These are phyloP conservation scores for Notospermus geniculatus DNA, from an alignment of 1,140 invertebrate genomes.

Conservation along the genomic window DNA sequence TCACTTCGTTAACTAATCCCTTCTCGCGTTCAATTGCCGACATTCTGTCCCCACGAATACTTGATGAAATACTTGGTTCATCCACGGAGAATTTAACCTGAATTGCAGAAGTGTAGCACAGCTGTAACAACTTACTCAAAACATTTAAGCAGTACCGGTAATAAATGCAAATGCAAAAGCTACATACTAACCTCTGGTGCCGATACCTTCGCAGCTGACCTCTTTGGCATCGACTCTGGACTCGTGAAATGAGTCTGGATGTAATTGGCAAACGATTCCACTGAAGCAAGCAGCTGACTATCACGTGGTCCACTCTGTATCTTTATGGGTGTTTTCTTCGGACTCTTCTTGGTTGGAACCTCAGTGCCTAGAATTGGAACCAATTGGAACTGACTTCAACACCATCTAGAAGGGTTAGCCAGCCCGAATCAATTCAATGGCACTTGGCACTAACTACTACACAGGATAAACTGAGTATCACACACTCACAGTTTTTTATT, in stretches of 20 bases:
- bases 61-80: neutral
- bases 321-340: slow-evolving; percentile 4
- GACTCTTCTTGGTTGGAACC: neutral
- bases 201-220: slow-evolving; percentile 7
- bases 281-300: slow-evolving; percentile 32
- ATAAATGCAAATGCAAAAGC: too few species aligned
- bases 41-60: neutral
- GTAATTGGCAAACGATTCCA: slow-evolving; percentile 42
- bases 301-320: slow-evolving; percentile 13
- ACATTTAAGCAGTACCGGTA: too few species aligned
- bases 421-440: too few species aligned
- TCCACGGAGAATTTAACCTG: neutral
- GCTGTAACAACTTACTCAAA: too few species aligned
- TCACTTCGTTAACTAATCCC: slow-evolving; percentile 24
- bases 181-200: too few species aligned
- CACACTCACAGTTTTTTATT: too few species aligned
- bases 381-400: too few species aligned
- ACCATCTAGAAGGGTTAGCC: too few species aligned
- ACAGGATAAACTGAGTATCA: too few species aligned
- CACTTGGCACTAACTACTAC: too few species aligned
- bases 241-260: slow-evolving; percentile 35
- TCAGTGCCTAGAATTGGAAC: neutral
- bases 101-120: neutral
- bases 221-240: neutral
- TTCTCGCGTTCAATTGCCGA: slow-evolving; percentile 19